phyloP scores from a whole-genome alignment of 2,888 invertebrate genomes.

The Heliconius aoede region DNA sequence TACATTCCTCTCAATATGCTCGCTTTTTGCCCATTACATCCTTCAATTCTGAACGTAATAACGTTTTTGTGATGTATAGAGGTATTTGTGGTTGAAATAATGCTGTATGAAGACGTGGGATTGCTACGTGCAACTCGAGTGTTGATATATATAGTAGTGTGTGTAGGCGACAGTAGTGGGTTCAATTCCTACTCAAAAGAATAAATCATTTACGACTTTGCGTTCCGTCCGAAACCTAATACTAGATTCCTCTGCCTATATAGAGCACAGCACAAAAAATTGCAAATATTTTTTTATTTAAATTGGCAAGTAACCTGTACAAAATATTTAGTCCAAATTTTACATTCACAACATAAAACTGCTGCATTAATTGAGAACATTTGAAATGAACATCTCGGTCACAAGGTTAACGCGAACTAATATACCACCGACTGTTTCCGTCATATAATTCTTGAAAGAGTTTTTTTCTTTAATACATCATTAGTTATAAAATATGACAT shows the following conservation, averaged over 20 bases:
- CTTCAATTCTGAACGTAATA: conserved; percentile 56
- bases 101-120: neutral
- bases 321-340: conserved; percentile 2
- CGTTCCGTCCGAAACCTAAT: too few species aligned
- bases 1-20: conserved; percentile 50
- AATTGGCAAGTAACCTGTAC: conserved; percentile 7
- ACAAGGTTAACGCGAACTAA: conserved; percentile 55
- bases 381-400: conserved; percentile 48
- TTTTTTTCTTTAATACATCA: conserved; percentile 45
- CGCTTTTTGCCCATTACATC: conserved; percentile 52
- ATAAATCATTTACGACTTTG: too few species aligned
- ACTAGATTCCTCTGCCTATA: neutral
- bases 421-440: conserved; percentile 56
- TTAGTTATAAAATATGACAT: conserved; percentile 55
- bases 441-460: conserved; percentile 46
- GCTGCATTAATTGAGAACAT: conserved; percentile 39
- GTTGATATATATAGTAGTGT: too few species aligned
- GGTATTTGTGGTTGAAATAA: conserved; percentile 8
- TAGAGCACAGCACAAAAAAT: neutral
- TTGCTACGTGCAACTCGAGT: neutral
- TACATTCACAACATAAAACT: conserved; percentile 12
- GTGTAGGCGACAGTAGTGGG: too few species aligned
- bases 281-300: neutral
- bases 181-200: too few species aligned
- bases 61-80: conserved; percentile 54